phyloP scores from a whole-genome alignment of 2,113 vertebrate species.

The Chloebia gouldiae region DNA sequence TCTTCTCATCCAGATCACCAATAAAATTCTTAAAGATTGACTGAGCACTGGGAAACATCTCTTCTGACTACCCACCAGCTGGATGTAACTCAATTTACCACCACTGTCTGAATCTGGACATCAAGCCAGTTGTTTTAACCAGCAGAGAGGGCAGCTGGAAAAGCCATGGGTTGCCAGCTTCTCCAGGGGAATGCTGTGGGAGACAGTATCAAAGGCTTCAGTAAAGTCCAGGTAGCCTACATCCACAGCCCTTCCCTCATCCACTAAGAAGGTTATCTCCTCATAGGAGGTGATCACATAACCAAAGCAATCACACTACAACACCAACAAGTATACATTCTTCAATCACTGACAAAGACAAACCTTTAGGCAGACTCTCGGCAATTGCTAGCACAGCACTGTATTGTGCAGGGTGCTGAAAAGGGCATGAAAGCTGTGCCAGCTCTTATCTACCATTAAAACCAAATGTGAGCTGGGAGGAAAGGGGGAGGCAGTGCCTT shows the following conservation, averaged over 20 bases:
- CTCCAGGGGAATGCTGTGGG: not conserved
- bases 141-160: not conserved
- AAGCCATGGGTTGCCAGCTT: not conserved
- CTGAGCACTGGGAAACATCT: not conserved
- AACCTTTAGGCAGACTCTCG: not conserved
- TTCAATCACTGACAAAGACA: not conserved
- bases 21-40: not conserved
- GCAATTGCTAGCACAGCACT: not conserved
- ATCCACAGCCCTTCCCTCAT: not conserved
- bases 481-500: not conserved
- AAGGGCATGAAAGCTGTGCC: not conserved
- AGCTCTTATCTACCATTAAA: not conserved
- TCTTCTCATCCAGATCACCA: not conserved
- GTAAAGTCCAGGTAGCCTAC: not conserved
- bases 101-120: not conserved
- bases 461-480: rapidly evolving
- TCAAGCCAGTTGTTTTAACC: not conserved
- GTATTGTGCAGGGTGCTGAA: not conserved
- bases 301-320: not conserved
- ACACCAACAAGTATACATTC: not conserved
- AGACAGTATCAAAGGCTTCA: not conserved
- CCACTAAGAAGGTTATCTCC: too few relatives aligned
- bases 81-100: not conserved
- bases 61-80: not conserved
- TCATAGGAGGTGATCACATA: not conserved